Conservation (phyloP, 2,113 vertebrate species). For the Podarcis muralis region DNA sequence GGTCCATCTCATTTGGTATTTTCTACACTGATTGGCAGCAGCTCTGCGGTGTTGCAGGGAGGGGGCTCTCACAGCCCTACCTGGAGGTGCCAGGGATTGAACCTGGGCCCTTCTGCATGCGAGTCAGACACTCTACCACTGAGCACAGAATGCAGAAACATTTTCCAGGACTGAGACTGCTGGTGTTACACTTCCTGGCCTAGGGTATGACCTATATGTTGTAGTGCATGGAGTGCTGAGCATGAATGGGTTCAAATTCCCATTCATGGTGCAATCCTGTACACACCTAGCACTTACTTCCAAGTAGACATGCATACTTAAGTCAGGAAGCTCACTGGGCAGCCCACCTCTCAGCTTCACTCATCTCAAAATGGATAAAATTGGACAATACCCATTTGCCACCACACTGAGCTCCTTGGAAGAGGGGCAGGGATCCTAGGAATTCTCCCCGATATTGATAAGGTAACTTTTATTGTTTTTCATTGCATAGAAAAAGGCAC, state of each 20-base stretch:
- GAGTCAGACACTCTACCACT: too few relatives aligned
- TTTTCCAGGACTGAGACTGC: background rate
- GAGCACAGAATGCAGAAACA: background rate
- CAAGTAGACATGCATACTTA: too few relatives aligned
- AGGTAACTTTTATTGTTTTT: background rate
- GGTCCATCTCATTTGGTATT: too few relatives aligned
- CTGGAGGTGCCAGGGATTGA: too few relatives aligned
- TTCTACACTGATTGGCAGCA: too few relatives aligned
- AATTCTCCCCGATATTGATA: background rate
- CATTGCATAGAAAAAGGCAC: background rate
- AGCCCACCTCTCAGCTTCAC: background rate
- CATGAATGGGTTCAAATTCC: background rate
- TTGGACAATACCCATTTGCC: background rate
- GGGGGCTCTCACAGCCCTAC: too few relatives aligned
- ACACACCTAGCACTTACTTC: background rate
- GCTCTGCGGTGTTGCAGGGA: too few relatives aligned
- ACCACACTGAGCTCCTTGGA: background rate
- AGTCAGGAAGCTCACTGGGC: background rate
- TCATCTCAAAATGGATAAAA: background rate
- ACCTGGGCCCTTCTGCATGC: too few relatives aligned
- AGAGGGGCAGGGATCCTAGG: background rate
- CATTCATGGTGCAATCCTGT: background rate
- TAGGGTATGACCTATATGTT: background rate
- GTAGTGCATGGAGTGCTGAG: background rate
- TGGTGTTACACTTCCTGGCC: background rate